These are phyloP conservation scores for Conomelus anceps DNA, from an alignment of 2,888 invertebrate genomes.

Conservation along the genomic window DNA sequence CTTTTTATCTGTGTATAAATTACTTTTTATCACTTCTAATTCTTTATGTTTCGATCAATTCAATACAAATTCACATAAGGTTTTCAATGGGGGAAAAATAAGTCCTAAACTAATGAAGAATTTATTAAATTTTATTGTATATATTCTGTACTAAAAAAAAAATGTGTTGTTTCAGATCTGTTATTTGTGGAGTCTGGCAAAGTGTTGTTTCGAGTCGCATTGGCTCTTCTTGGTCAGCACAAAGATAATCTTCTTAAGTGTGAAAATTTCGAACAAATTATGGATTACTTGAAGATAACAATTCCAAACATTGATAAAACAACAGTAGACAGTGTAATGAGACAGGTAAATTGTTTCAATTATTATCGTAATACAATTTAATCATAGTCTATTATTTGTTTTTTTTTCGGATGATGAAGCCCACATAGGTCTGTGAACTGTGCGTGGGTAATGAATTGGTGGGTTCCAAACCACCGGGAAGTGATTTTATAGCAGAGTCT, in stretches of 20 bases:
- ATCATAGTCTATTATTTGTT: background rate
- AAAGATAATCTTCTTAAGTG: constrained; percentile 76
- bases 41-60: no score
- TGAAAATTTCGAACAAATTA: constrained; percentile 87
- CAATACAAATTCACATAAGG: no score
- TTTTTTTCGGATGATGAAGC: background rate
- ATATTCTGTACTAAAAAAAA: background rate
- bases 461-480: no score
- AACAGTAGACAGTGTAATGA: constrained; percentile 74
- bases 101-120: no score
- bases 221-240: constrained; percentile 77
- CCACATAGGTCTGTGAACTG: no score
- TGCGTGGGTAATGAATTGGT: no score
- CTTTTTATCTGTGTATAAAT: no score
- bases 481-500: no score
- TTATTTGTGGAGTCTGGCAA: constrained; percentile 82
- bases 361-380: background rate
- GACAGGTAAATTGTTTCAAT: constrained; percentile 53
- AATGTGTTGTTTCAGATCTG: constrained; percentile 56
- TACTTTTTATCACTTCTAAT: no score
- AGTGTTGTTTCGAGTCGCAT: constrained; percentile 81
- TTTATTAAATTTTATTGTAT: no score
- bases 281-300: constrained; percentile 81
- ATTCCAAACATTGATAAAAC: constrained; percentile 63
- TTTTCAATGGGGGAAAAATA: no score